Percentiles rank a stretch among this genome's conserved stretches.
phyloP scores from a whole-genome alignment of 2,113 vertebrate species.

The Oryzias celebensis region DNA sequence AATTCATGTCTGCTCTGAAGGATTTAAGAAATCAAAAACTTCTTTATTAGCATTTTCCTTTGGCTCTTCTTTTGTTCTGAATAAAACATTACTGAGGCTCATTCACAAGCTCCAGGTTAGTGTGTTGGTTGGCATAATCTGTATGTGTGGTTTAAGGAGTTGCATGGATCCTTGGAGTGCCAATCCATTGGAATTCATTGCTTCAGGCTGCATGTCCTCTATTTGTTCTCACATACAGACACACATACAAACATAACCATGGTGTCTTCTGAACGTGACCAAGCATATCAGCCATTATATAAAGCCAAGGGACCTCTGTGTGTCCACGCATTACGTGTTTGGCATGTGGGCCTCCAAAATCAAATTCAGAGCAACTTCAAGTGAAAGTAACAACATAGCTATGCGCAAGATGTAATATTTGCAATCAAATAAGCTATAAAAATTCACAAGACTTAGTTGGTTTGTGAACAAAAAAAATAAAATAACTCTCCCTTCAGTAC shows the following conservation, averaged over 20 bases:
- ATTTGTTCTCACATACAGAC: constrained; percentile 51
- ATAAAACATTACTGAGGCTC: constrained; percentile 58
- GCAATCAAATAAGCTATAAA: no score
- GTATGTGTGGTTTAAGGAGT: constrained; percentile 9
- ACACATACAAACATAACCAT: constrained; percentile 30
- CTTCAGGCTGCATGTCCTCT: constrained; percentile 60
- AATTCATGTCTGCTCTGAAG: constrained; percentile 41
- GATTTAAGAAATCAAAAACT: constrained; percentile 32
- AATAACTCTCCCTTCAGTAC: no score
- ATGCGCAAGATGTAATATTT: no score
- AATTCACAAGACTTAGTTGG: no score
- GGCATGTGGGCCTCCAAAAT: not conserved
- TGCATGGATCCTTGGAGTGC: constrained; percentile 33
- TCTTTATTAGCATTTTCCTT: constrained; percentile 55
- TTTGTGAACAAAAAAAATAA: no score
- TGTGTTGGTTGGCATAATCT: constrained; percentile 27
- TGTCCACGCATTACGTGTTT: constrained; percentile 4
- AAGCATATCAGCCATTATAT: constrained; percentile 55
- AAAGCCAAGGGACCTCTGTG: constrained; percentile 22
- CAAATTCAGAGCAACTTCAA: no score
- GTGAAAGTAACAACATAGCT: no score
- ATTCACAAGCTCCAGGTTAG: constrained; percentile 14
- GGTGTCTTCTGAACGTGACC: constrained; percentile 55
- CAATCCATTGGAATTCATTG: constrained; percentile 59
- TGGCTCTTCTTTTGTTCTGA: constrained; percentile 52